Evolutionary conservation across 2,113 vertebrate genomes (phyloP).

Genomic region (Oreochromis aureus): DNA sequence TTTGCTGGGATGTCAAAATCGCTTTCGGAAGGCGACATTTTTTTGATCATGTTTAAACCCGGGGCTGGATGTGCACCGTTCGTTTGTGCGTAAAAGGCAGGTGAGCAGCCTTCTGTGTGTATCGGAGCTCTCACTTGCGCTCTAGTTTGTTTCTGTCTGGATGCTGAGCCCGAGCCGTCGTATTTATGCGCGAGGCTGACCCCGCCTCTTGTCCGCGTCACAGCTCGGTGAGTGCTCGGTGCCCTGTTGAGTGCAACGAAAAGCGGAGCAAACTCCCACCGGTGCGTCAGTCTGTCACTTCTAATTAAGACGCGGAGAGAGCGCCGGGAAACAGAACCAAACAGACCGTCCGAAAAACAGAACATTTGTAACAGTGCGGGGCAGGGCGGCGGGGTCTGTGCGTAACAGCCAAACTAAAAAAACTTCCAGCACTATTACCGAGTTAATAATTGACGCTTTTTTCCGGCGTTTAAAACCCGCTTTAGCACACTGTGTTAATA

Average conservation of each 20-base stretch:
- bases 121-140: not conserved
- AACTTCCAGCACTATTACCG: not conserved
- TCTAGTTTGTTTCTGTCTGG: not conserved
- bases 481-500: not conserved
- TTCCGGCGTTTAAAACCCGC: not conserved
- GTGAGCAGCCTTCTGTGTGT: not conserved
- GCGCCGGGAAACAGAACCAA: not conserved
- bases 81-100: not conserved
- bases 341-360: not conserved
- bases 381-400: not conserved
- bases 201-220: slow-evolving; percentile 53
- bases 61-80: not conserved
- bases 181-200: slow-evolving; percentile 17
- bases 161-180: not conserved
- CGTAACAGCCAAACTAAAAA: not conserved
- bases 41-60: slow-evolving; percentile 87
- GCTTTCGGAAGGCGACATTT: slow-evolving; percentile 85
- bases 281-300: slow-evolving; percentile 43
- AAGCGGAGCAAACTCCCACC: slow-evolving; percentile 6
- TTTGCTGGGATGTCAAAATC: slow-evolving; percentile 91
- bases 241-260: not conserved
- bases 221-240: not conserved
- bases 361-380: not conserved
- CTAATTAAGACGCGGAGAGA: not conserved
- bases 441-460: not conserved